Conservation (phyloP, 1,140 invertebrate species). For the Hycleus phaleratus region DNA sequence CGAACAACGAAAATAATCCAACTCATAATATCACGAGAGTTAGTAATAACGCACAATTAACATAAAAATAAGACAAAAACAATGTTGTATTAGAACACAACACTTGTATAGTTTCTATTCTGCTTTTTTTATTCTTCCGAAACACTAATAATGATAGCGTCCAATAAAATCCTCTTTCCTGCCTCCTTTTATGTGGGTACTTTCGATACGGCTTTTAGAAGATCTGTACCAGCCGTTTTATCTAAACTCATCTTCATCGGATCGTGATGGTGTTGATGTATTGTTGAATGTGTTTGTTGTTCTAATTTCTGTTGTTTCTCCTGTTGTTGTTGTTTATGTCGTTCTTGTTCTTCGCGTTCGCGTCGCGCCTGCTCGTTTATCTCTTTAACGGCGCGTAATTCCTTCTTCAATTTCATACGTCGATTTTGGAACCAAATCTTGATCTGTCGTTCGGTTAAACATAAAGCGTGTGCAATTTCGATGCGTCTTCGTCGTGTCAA, state of each 20-base stretch:
- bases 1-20: slow-evolving; percentile 7
- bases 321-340: slow-evolving; percentile 82
- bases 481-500: slow-evolving; percentile 90
- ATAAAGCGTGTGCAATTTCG: slow-evolving; percentile 93
- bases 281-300: slow-evolving; percentile 40
- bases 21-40: slow-evolving; percentile 7
- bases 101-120: not conserved
- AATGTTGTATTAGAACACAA: not conserved
- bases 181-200: slow-evolving; percentile 42
- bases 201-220: slow-evolving; percentile 42
- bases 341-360: slow-evolving; percentile 83
- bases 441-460: slow-evolving; percentile 92
- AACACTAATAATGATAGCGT: too few relatives aligned
- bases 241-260: slow-evolving; percentile 45
- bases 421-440: slow-evolving; percentile 98
- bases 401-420: slow-evolving; percentile 97
- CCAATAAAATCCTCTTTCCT: not conserved
- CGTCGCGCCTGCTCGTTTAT: slow-evolving; percentile 89
- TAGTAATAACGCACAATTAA: not conserved
- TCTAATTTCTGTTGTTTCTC: slow-evolving; percentile 67
- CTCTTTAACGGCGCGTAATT: slow-evolving; percentile 84
- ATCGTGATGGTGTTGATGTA: slow-evolving; percentile 55
- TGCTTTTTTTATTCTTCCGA: not conserved
- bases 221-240: slow-evolving; percentile 35
- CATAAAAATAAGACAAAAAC: not conserved